Conservation (phyloP, 2,113 vertebrate genomes). For the Nibea albiflora region DNA sequence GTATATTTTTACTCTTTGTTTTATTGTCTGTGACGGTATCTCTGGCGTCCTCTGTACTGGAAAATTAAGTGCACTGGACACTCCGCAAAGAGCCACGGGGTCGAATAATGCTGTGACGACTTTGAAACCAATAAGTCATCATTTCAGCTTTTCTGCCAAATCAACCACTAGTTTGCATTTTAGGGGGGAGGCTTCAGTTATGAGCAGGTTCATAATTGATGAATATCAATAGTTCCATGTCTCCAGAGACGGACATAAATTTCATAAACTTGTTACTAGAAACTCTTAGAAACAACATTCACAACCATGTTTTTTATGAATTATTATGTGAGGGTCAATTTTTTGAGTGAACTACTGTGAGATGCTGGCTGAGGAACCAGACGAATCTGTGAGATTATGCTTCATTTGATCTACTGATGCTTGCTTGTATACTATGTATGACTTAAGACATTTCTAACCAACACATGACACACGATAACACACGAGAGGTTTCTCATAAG, state of each 20-base stretch:
- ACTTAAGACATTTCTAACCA: neutral
- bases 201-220: neutral
- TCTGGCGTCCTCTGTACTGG: slow-evolving; percentile 47
- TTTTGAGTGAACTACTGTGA: neutral
- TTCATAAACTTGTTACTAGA: neutral
- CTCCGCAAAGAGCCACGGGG: slow-evolving; percentile 1
- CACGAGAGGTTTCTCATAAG: neutral
- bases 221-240: neutral
- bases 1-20: slow-evolving; percentile 64
- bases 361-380: no score
- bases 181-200: neutral
- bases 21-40: slow-evolving; percentile 68
- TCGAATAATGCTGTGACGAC: slow-evolving; percentile 14
- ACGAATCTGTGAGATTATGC: no score
- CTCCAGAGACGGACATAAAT: neutral
- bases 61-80: slow-evolving; percentile 44
- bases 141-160: neutral
- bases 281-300: neutral
- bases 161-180: neutral
- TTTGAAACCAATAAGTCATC: slow-evolving; percentile 25
- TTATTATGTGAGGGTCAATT: slow-evolving; percentile 1
- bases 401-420: no score
- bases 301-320: neutral
- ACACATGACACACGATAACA: no score
- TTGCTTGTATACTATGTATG: neutral